Conservation (phyloP, 1,140 invertebrate genomes). For the Rhizoglyphus robini region DNA sequence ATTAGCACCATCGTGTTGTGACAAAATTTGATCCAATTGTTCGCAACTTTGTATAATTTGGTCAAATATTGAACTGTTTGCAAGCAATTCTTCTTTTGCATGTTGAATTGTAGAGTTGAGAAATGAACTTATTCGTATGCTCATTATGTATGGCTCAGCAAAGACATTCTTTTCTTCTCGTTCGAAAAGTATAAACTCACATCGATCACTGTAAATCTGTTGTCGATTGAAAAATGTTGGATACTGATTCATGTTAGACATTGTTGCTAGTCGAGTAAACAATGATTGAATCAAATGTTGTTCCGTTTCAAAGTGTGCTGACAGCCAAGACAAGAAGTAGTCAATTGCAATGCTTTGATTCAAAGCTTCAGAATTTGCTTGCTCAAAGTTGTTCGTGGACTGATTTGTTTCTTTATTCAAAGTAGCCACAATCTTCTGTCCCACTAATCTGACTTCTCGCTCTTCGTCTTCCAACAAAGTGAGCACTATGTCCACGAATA, state of each 20-base stretch:
- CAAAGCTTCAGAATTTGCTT: not conserved
- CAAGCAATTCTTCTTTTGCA: not conserved
- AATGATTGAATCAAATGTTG: not conserved
- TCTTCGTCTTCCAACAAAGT: constrained; percentile 17
- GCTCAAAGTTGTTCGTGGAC: not conserved
- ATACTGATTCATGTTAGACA: too few species aligned
- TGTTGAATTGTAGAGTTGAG: not conserved
- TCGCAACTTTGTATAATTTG: not conserved
- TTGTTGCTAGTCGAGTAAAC: too few species aligned
- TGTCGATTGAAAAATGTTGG: too few species aligned
- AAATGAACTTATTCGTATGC: not conserved
- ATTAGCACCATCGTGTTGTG: not conserved
- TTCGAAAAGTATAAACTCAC: constrained; percentile 5
- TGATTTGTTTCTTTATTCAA: too few species aligned
- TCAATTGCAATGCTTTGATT: not conserved
- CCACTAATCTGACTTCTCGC: not conserved
- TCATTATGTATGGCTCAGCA: constrained; percentile 11
- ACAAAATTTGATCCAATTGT: not conserved
- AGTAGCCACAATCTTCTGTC: not conserved
- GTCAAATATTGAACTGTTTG: not conserved
- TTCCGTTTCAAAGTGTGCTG: not conserved
- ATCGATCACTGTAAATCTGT: too few species aligned
- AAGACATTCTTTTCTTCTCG: constrained; percentile 19
- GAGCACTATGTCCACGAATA: not conserved
- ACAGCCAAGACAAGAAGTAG: not conserved